Percentiles rank a stretch among this genome's conserved stretches.
phyloP scores from a whole-genome alignment of 2,113 vertebrate genomes.

The Ariopsis seemanni region DNA sequence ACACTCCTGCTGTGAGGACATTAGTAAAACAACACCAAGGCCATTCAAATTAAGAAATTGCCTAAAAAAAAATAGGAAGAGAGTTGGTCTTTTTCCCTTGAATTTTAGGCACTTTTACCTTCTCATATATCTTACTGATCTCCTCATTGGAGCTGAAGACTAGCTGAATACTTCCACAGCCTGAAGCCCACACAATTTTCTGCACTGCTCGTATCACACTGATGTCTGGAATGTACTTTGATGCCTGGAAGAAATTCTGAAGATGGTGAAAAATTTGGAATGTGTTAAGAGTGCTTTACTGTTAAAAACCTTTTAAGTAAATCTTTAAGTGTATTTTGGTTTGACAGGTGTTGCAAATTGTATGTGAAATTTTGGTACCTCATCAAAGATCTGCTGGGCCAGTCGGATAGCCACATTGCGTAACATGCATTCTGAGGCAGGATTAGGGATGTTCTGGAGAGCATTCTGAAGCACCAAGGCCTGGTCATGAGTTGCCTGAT shows the following conservation, averaged over 20 bases:
- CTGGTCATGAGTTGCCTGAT: slow-evolving; percentile 96
- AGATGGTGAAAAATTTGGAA: slow-evolving; percentile 33
- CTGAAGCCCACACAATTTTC: slow-evolving; percentile 98
- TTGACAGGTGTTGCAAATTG: background rate
- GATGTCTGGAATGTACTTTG: slow-evolving; percentile 98
- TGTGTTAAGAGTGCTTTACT: background rate
- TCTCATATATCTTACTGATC: slow-evolving; percentile 98
- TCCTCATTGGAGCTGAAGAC: slow-evolving; percentile 98
- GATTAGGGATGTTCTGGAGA: slow-evolving; percentile 98
- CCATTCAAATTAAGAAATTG: background rate
- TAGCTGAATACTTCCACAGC: slow-evolving; percentile 93
- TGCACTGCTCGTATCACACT: slow-evolving; percentile 96
- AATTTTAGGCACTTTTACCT: slow-evolving; percentile 70
- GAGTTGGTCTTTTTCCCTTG: background rate
- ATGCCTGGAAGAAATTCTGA: slow-evolving; percentile 83
- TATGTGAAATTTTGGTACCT: slow-evolving; percentile 71
- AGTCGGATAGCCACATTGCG: slow-evolving; percentile 98
- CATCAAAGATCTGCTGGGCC: slow-evolving; percentile 98
- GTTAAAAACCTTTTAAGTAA: background rate
- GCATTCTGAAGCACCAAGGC: slow-evolving; percentile 97
- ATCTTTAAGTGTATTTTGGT: background rate
- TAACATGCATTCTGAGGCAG: slow-evolving; percentile 97
- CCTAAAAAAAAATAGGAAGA: background rate
- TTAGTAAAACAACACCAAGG: too few species aligned
- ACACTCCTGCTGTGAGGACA: background rate